Evolutionary conservation across 2,797 vertebrate species (phyloP).

Genomic region (Mus caroli): DNA sequence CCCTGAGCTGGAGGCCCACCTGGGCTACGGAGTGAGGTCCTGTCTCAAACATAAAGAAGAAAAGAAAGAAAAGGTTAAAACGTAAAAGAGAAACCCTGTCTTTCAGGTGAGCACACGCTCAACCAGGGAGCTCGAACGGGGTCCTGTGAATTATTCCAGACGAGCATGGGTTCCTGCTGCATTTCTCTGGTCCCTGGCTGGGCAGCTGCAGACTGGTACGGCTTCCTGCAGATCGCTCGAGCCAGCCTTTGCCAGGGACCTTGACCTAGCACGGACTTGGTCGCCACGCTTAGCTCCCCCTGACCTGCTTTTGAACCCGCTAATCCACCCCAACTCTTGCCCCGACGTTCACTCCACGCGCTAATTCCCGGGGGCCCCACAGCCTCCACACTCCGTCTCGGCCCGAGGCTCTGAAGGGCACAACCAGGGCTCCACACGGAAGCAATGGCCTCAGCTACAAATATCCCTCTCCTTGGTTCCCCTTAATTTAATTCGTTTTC

Average conservation of each 20-base stretch:
- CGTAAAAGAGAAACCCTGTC: not conserved
- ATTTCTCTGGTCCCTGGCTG: not conserved
- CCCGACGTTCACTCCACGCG: not conserved
- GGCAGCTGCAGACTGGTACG: fast-evolving
- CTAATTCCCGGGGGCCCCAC: conserved; percentile 77
- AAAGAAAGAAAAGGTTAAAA: not conserved
- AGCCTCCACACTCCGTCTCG: not conserved
- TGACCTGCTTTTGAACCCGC: conserved; percentile 83
- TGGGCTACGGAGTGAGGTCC: not conserved
- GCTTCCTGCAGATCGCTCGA: not conserved
- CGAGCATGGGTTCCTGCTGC: not conserved
- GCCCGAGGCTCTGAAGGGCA: not conserved
- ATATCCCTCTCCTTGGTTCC: not conserved
- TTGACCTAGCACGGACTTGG: conserved; percentile 70
- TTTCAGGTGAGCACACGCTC: not conserved
- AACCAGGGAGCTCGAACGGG: not conserved
- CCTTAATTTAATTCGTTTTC: not conserved
- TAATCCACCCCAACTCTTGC: conserved; percentile 81
- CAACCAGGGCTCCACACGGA: too few relatives aligned
- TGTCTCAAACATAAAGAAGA: not conserved
- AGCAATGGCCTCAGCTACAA: not conserved
- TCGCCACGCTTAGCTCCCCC: conserved; percentile 69
- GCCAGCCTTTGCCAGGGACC: conserved; percentile 35
- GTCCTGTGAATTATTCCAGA: not conserved
- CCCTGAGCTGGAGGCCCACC: not conserved